Evolutionary conservation across 2,888 invertebrate genomes (phyloP), one percentile per base, ranked within the genome.

Genomic region (Synanthedon vespiformis): DNA sequence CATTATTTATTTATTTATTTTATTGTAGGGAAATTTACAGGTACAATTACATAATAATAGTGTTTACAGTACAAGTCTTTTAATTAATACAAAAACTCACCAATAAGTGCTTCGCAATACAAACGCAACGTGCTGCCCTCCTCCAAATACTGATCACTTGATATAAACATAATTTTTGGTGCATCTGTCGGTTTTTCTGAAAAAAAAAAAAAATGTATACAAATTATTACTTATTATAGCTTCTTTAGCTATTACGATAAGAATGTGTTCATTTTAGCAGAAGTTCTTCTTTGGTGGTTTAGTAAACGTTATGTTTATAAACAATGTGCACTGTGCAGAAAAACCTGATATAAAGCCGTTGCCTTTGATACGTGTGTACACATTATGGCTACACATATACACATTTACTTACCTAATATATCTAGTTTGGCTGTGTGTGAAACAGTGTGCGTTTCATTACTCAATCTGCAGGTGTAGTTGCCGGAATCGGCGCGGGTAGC

Each of bases 41-140:
- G n/a, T n/a, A n/a, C n/a, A n/a, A n/a, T n/a, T n/a, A n/a, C n/a
- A n/a, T n/a, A n/a, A n/a, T n/a, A n/a, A n/a, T n/a, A n/a, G n/a
- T n/a, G n/a, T n/a, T n/a, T n/a, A n/a, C n/a, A n/a, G n/a, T n/a
- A n/a, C 18, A 22, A 12, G 50, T 50, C 22, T 22, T 22, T 22
- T 22, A 4, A 34, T 48, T 13, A 44, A 6, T 44, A 44, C 6
- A 14, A 13, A 14, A 44, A 63, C 88, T 91, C 86, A 90, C 94
- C 94, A 54, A 92, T 90, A 67, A 93, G 93, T 49, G 93, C 93
- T 79, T 94, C 94, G 77, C 94, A 94, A 82, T 92, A 94, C 51
- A 94, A 83, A 52, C 93, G 86, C 40, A 91, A 84, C n/a, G 86
- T 78, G 54, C 88, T 88, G 8, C 92, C 93, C 55, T 91, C 80